phyloP scores from a whole-genome alignment of 1,140 invertebrate species.

The Cydia pomonella region DNA sequence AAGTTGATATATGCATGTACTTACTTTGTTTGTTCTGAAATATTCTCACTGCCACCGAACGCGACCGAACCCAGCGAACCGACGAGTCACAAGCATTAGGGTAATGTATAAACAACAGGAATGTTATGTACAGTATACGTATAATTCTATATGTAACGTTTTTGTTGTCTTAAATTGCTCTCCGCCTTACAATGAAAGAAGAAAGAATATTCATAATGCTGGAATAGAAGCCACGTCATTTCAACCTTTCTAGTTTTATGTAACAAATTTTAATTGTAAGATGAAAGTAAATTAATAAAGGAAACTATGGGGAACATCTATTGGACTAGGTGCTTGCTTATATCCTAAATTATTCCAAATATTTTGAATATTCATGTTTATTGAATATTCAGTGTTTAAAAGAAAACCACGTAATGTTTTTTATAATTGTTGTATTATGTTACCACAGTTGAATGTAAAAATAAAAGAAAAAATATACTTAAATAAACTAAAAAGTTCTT shows the following conservation, averaged over 20 bases:
- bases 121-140: constrained; percentile 79
- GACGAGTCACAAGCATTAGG: constrained; percentile 51
- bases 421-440: not conserved
- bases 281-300: not conserved
- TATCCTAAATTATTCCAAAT: not conserved
- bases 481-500: not conserved
- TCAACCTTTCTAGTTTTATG: not conserved
- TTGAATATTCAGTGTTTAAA: not conserved
- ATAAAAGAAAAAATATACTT: not conserved
- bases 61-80: not conserved
- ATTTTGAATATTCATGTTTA: too few relatives aligned
- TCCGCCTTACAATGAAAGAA: constrained; percentile 68
- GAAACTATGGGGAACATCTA: not conserved
- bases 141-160: constrained; percentile 80
- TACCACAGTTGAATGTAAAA: not conserved
- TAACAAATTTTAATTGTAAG: too few relatives aligned
- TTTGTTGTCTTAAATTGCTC: constrained; percentile 80
- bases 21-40: constrained; percentile 80
- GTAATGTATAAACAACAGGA: constrained; percentile 80
- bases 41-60: constrained; percentile 51
- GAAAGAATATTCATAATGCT: not conserved
- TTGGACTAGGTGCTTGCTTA: not conserved
- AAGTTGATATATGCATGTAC: constrained; percentile 74
- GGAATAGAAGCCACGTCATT: not conserved
- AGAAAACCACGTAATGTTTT: not conserved